Base-by-base conservation (phyloP, 2,797 vertebrate species). In the Apogon hyalosoma region DNA sequence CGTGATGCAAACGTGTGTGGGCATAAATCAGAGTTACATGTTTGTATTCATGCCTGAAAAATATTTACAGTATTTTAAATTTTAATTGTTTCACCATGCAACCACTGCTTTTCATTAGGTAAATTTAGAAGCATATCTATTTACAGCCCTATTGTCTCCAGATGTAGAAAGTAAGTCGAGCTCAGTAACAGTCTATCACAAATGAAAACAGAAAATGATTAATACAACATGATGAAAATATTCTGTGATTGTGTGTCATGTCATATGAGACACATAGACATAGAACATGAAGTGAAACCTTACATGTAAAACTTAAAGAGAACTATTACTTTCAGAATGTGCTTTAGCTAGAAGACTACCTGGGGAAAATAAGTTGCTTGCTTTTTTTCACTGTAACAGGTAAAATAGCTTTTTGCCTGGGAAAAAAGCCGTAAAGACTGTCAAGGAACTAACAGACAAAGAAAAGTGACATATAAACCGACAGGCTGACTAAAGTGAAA, bases 401-500 rank as follows among this genome's bases (percentile, higher is more conserved):
- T 83, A 45, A 79, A 76, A 73, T 47, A 5, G 46, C 50, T 66
- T 78, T 76, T 68, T 43, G 28, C 41, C 9, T 24, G 31, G 7
- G 15, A 66, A 54, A 70, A 77, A 77, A 68, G 33, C 39, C 70
- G 50, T 82, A 64, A 64, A 69, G 55, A 40, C 66, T 84, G 79
- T 78, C 81, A 84, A 53, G 41, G 28, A 73, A 65, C 24, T 3
- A 63, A 64, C 73, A 79, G 74, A 79, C 73, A 79, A 84, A 80
- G 77, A 62, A 76, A 76, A 73, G 68, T 67, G 55, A 57, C 73
- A 73, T 58, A 46, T 79, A 49, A 79, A 79, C 67, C 0, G 79
- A 79, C 80, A 80, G 67, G 40, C 45, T 40, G 77, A 87, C 83
- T 83, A 77, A 87, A 84, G 80, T 24, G 42, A 75, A 70, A 71